Base-by-base conservation (phyloP, 2,888 invertebrate species). In the Barypeithes pellucidus region DNA sequence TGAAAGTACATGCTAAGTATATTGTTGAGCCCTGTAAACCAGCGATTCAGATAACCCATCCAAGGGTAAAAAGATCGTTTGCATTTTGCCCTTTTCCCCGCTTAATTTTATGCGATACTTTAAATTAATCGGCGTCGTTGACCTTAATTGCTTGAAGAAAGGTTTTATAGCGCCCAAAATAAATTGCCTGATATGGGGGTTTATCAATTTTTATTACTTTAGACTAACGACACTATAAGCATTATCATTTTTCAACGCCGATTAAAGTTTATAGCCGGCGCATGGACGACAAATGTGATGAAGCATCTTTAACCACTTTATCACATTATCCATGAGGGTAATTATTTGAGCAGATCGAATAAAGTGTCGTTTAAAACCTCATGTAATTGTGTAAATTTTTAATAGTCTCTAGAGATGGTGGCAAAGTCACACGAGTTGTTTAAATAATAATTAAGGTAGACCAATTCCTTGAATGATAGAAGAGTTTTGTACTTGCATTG, bases 91-190 rank as follows among this genome's bases (percentile, higher is more conserved):
- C 54, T 54, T 54, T 33, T 33, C 7, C 7, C 54, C 16, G 33
- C 54, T 54, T 54, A 33, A 54, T 54, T 54, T 54, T 29, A 54
- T 33, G 24, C 12, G 54, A 33, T 54, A 33, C 54, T 54, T 54
- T 22, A 54, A 33, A 54, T 33, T 54, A 54, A 54, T 54, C 12
- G 54, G 14, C 29, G 16, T 54, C 54, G 16, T 54, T 54, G 54
- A 54, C 54, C 54, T 16, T 33, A 54, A 54, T 54, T 54, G 33
- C 16, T 54, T 14, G 29, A 33, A 33, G 33, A 54, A 54, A 54
- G 54, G 33, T 54, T 54, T 54, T 33, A 54, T 16, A 33, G 54
- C 54, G 16, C 54, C 33, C 14, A 33, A 50, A 50, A 50, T 33
- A 54, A 54, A 54, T 54, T 54, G 22, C 22, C 16, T 54, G 43